Conservation (phyloP, 2,113 vertebrate species). For the Diphyllodes magnificus region DNA sequence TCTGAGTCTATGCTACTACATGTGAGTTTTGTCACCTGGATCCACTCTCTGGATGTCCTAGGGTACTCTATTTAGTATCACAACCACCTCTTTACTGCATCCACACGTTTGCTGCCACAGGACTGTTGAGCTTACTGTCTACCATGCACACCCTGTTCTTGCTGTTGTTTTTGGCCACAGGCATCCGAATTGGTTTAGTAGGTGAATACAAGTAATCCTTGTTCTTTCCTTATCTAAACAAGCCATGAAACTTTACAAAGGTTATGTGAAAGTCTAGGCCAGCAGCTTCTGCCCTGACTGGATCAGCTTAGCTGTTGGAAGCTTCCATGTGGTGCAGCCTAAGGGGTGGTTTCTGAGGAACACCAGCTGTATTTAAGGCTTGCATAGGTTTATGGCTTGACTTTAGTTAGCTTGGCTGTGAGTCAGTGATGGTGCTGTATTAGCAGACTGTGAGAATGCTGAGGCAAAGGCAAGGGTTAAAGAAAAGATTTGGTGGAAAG, state of each 20-base stretch:
- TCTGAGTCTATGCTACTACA: not conserved
- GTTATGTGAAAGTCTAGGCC: not conserved
- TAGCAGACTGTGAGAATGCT: not conserved
- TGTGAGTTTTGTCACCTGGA: not conserved
- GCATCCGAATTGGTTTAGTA: not conserved
- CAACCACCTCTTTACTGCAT: not conserved
- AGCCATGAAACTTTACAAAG: not conserved
- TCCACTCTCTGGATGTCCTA: not conserved
- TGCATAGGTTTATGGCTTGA: not conserved
- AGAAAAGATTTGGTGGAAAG: not conserved
- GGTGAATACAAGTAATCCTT: not conserved
- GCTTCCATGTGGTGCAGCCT: fast-evolving
- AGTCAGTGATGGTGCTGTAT: not conserved
- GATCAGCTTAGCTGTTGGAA: not conserved
- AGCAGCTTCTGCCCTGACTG: not conserved
- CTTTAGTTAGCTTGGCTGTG: not conserved
- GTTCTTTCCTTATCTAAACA: not conserved
- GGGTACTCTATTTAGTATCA: not conserved
- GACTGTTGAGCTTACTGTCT: not conserved
- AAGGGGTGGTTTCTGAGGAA: not conserved
- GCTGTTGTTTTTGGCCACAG: not conserved
- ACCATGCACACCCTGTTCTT: not conserved
- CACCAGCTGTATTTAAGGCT: not conserved
- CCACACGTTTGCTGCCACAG: not conserved
- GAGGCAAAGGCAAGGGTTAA: not conserved